Base-by-base conservation (phyloP, 1,140 invertebrate species). In the Propsilocerus akamusi region DNA sequence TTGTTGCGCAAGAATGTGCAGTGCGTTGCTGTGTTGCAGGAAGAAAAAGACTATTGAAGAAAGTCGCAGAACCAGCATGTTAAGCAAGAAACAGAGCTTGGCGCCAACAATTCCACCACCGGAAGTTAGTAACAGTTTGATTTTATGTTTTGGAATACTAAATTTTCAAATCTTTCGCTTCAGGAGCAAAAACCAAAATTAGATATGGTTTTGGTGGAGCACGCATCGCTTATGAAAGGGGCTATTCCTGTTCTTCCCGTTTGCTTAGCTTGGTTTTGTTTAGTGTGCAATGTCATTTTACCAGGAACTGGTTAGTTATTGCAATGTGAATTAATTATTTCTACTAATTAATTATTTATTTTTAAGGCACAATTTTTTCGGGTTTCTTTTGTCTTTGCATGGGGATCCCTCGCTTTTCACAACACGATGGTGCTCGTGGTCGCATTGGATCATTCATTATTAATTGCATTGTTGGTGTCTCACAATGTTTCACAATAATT, bases 401-500 rank as follows among this genome's bases (percentile, higher is more conserved):
- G 55, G 90, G 91, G 1, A 87, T 87, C 57, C 83, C 89, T 4
- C 71, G 91, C 50, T 87, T 94, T 55, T 82, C 82, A 0, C 70
- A 79, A 12, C 74, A 77, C 51, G 82, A 86, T 57, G 76, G 75
- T 49, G 70, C 74, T 2, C 76, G 74, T 54, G 76, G 79, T 25
- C 71, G 85, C 53, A 70, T 89, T 37, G 82, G 72, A 25, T 68
- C 84, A 5, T 79, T 89, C 53, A 74, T 86, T 51, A 82, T 94
- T 25, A 86, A 95, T 69, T 63, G 86, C 12, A 69, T 90, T 53
- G 85, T 95, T 28, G 89, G 88, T 1, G 68, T 82, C 20, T 77
- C 81, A 26, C 92, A 96, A 66, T 69, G 89, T 47, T 92, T 93
- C 67, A 93, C 89, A 4, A 83, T 95, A n/a, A 74, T 94, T 22